Evolutionary conservation across 2,113 vertebrate genomes (phyloP).

Genomic region (Artemisiospiza belli): DNA sequence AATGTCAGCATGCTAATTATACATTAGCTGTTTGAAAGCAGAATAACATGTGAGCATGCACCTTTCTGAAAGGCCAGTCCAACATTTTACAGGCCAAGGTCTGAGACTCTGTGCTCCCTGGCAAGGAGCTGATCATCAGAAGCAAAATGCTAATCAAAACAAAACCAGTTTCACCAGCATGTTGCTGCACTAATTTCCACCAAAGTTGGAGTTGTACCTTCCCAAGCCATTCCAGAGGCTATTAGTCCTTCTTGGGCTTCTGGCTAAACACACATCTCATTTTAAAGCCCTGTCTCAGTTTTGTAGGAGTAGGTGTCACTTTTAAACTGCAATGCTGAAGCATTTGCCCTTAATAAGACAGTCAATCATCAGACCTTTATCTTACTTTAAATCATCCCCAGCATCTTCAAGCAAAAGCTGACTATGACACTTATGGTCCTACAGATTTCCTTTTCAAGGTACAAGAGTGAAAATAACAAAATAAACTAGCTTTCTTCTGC

Average conservation of each 20-base stretch:
- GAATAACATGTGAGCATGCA: neutral
- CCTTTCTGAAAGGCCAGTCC: neutral
- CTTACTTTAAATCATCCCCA: neutral
- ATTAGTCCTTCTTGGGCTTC: neutral
- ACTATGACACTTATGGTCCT: neutral
- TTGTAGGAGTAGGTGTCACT: neutral
- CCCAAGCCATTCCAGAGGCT: neutral
- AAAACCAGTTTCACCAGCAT: neutral
- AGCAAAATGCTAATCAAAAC: neutral
- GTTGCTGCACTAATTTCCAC: neutral
- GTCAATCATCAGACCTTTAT: neutral
- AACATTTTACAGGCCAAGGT: neutral
- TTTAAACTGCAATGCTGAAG: neutral
- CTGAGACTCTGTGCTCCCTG: neutral
- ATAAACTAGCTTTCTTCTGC: neutral
- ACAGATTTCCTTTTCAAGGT: neutral
- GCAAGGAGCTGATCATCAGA: neutral
- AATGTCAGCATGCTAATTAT: neutral
- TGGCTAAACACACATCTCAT: neutral
- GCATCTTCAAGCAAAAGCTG: neutral
- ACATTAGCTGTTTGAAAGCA: neutral
- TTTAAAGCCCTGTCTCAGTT: neutral
- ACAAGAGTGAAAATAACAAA: neutral
- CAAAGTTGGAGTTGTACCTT: accelerated
- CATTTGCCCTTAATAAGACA: neutral